Percentiles rank a stretch among this genome's conserved stretches.
phyloP scores from a whole-genome alignment of 1,140 invertebrate genomes.

The Polypedilum pembai region DNA sequence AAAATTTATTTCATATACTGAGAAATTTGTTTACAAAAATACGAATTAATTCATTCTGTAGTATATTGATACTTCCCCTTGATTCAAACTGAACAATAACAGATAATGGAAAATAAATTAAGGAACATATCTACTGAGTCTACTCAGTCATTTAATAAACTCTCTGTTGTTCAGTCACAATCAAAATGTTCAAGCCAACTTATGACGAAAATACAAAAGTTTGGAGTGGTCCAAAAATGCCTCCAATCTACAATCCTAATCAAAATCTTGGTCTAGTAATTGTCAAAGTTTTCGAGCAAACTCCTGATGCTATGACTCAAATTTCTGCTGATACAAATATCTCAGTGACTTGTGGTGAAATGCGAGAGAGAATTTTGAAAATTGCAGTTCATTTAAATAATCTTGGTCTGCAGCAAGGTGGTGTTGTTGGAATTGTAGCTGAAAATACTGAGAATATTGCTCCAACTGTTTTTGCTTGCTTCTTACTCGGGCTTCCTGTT shows the following conservation, averaged over 20 bases:
- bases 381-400: slow-evolving; percentile 7
- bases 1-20: no score
- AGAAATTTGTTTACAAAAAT: no score
- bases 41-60: no score
- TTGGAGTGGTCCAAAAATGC: neutral
- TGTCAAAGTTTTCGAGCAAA: slow-evolving; percentile 40
- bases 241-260: neutral
- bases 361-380: neutral
- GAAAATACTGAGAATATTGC: slow-evolving; percentile 25
- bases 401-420: neutral
- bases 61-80: no score
- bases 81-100: no score
- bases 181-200: neutral
- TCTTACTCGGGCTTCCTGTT: slow-evolving; percentile 41
- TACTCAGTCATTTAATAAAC: no score
- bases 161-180: neutral
- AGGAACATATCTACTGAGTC: no score
- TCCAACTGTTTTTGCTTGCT: slow-evolving; percentile 34
- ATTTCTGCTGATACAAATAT: slow-evolving; percentile 31
- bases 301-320: slow-evolving; percentile 39
- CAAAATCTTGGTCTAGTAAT: slow-evolving; percentile 38
- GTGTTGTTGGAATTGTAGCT: neutral
- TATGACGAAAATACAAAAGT: neutral
- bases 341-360: neutral
- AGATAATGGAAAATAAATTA: no score